Evolutionary conservation across 2,888 invertebrate genomes (phyloP), one percentile per base, ranked within the genome.

Genomic region (Rhabditoides inermis): DNA sequence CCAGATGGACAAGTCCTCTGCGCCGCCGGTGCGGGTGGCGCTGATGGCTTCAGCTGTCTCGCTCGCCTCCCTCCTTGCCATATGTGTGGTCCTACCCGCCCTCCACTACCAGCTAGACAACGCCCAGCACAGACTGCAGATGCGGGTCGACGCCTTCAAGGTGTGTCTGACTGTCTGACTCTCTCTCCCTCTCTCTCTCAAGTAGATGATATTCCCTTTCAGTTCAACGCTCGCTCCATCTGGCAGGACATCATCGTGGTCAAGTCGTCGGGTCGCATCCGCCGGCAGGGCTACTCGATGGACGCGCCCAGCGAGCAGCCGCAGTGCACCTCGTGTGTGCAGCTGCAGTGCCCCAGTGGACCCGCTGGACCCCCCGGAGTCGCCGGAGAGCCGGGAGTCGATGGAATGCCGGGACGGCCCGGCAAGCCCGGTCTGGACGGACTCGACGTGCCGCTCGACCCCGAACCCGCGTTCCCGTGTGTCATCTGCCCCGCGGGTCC

Each of bases 391-490:
- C 45, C 57, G 5, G 67, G 67, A 53, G 59, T 62, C 51, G 67
- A 65, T 48, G 67, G 67, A 45, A 56, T 63, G 12, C 51, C 58
- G 10, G 67, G 67, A 45, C 49, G 67, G 53, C 57, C 62, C 35
- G 61, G 61, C 49, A 75, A 75, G 51, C 69, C 73, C 15, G 75
- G 75, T 42, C 62, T 75, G 25, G 75, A 75, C 41, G 75, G 75
- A 1, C 57, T 76, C 25, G 75, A 75, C 51, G 65, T 76, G 41
- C 71, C 73, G 7, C 63, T 74, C 4, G 75, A 75, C 27, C 72
- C 73, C 12, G 75, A 76, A 59, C 75, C 73, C n/a, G 63, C 67
- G 22, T 73, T 72, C 63, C 75, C 75, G 39, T 75, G 73, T 53
- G 73, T 75, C 18, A 70, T 75, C 44, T 75, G 74, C 52, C 75